Evolutionary conservation across 2,888 invertebrate species (phyloP), one percentile per base, ranked within the genome.

Genomic region (Nycteola revayana): DNA sequence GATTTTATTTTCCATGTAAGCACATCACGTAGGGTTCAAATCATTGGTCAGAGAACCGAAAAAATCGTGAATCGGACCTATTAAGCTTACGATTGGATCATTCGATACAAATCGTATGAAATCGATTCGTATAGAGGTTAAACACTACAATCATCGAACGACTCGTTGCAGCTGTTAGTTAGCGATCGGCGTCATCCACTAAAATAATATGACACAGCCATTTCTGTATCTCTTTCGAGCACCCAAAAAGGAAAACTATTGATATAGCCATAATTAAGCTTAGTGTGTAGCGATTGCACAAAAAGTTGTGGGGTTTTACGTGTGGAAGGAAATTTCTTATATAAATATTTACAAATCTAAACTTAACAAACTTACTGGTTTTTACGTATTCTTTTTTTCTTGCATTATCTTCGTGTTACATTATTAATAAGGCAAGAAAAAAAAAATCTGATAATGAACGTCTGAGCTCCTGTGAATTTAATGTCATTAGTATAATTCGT

Each of bases 181-280:
- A 72, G 64, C 71, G 77, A 75, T 66, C 79, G 75, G 74, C 80
- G 81, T 83, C 83, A 84, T 79, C 85, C 87, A 82, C 87, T 88
- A 84, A 87, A 86, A 86, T 86, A 86, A 86, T 87, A 87, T 87
- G 88, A 87, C 87, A 86, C 78, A 87, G 87, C 86, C 85, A 60
- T 87, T 88, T 85, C 73, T 77, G 78, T 66, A 73, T 77, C 73
- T 74, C 71, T 73, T 70, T 64, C 70, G 67, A 62, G 68, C 64
- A 66, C 68, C 75, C 73, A 77, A 80, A 79, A 82, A 77, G 71
- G 68, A 80, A 69, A 72, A 76, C 75, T 75, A 72, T 73, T 64
- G 61, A 69, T 74, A 71, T 71, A 70, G 68, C 74, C 71, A 65
- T 74, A 75, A 81, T 84, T 84, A 77, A 64, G 59, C 60, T 66